phyloP scores from a whole-genome alignment of 2,113 vertebrate genomes.

The Myiozetetes cayanensis region DNA sequence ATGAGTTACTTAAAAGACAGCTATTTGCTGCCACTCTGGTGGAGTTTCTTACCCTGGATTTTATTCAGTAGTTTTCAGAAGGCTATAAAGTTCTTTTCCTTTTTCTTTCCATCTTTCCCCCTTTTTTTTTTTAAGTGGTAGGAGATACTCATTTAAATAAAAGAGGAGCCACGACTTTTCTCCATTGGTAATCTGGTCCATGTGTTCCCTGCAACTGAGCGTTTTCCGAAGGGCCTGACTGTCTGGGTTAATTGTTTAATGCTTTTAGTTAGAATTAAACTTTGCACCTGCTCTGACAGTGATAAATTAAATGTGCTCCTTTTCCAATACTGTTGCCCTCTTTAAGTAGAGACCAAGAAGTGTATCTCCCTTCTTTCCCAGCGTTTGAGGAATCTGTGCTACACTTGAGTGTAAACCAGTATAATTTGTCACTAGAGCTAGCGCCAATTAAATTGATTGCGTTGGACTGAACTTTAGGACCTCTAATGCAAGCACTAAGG shows the following conservation, averaged over 20 bases:
- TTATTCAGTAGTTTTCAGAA: constrained; percentile 54
- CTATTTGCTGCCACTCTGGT: constrained; percentile 56
- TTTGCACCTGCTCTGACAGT: constrained; percentile 88
- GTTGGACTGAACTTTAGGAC: constrained; percentile 90
- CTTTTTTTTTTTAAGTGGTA: constrained; percentile 3
- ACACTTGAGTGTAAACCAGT: constrained; percentile 87
- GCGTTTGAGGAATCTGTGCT: constrained; percentile 81
- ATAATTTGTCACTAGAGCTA: constrained; percentile 94
- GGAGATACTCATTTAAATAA: constrained; percentile 68
- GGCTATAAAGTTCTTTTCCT: constrained; percentile 50
- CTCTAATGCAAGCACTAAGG: constrained; percentile 86
- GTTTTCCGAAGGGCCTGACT: constrained; percentile 81
- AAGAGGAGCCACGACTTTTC: constrained; percentile 62
- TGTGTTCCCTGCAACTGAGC: constrained; percentile 78
- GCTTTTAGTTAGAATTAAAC: constrained; percentile 90
- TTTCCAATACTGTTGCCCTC: constrained; percentile 84
- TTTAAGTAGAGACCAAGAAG: constrained; percentile 86
- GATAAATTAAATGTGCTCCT: constrained; percentile 87
- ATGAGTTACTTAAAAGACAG: constrained; percentile 34
- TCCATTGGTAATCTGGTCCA: constrained; percentile 77
- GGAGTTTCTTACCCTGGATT: constrained; percentile 34
- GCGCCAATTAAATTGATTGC: constrained; percentile 96
- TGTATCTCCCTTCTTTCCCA: constrained; percentile 82
- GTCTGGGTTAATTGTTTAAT: constrained; percentile 89
- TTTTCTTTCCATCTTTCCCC: not conserved